Evolutionary conservation across 2,797 vertebrate species (phyloP).

Genomic region (Cuniculus paca): DNA sequence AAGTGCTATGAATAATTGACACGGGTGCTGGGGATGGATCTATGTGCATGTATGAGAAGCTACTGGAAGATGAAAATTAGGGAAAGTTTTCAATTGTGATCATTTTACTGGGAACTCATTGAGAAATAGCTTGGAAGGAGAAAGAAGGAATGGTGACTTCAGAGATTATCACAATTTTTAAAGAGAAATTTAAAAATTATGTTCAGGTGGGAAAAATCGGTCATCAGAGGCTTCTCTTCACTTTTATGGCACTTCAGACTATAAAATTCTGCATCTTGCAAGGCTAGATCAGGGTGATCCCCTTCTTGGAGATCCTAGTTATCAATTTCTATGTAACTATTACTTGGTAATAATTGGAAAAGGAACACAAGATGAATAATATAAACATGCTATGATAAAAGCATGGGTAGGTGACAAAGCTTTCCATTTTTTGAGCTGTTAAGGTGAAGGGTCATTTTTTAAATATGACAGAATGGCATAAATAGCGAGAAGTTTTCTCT

Average conservation of each 20-base stretch:
- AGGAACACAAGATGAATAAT: not conserved
- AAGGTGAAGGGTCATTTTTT: constrained; percentile 47
- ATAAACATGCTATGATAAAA: not conserved
- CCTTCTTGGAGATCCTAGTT: not conserved
- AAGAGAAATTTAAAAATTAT: not conserved
- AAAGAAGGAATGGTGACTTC: not conserved
- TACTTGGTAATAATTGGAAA: not conserved
- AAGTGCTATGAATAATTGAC: not conserved
- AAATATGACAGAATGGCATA: constrained; percentile 37
- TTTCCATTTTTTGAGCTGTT: not conserved
- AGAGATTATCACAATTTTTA: not conserved
- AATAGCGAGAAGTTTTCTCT: not conserved
- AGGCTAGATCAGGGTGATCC: not conserved
- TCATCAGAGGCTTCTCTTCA: not conserved
- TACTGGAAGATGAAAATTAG: not conserved
- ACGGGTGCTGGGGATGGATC: not conserved
- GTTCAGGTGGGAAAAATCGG: not conserved
- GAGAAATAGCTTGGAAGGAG: not conserved
- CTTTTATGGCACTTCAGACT: not conserved
- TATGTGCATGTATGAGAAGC: not conserved
- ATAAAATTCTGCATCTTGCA: not conserved
- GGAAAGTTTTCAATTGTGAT: not conserved
- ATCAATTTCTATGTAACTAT: not conserved
- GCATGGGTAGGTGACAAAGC: not conserved
- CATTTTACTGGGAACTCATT: not conserved